phyloP scores from a whole-genome alignment of 2,888 invertebrate species.

The Agrilus biguttatus region DNA sequence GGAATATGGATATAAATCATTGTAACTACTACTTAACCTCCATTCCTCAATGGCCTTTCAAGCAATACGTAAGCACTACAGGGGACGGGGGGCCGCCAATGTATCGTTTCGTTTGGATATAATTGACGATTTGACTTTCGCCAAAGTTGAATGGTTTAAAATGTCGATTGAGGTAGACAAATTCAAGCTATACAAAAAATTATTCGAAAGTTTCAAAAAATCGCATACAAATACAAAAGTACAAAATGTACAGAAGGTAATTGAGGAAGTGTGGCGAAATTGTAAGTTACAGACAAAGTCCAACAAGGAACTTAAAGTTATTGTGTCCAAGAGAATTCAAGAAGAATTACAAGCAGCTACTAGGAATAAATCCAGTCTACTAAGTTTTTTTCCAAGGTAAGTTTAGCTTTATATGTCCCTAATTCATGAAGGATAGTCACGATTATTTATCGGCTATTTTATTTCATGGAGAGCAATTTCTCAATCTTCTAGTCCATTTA shows the following conservation, averaged over 20 bases:
- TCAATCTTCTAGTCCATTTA: conserved; percentile 6
- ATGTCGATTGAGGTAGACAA: conserved; percentile 4
- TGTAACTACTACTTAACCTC: too few species aligned
- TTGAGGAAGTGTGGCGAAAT: conserved; percentile 4
- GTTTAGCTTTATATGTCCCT: background rate
- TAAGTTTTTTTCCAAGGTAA: conserved; percentile 4
- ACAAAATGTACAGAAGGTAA: conserved; percentile 5
- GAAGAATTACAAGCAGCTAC: conserved; percentile 3
- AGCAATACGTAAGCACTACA: too few species aligned
- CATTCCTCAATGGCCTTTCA: too few species aligned
- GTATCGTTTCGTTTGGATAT: background rate
- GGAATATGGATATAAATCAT: too few species aligned
- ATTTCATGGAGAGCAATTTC: background rate
- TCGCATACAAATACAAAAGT: conserved; percentile 4
- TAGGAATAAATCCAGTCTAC: conserved; percentile 5
- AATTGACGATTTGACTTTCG: background rate
- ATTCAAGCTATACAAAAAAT: conserved; percentile 3
- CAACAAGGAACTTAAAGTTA: conserved; percentile 4
- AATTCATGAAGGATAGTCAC: too few species aligned
- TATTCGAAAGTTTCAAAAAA: conserved; percentile 4
- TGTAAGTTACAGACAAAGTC: conserved; percentile 5
- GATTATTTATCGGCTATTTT: too few species aligned
- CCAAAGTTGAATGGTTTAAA: conserved; percentile 2
- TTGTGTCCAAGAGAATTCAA: conserved; percentile 2
- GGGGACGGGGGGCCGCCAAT: too few species aligned